Evolutionary conservation across 2,797 vertebrate genomes (phyloP).

Genomic region (Hyperoplus immaculatus): DNA sequence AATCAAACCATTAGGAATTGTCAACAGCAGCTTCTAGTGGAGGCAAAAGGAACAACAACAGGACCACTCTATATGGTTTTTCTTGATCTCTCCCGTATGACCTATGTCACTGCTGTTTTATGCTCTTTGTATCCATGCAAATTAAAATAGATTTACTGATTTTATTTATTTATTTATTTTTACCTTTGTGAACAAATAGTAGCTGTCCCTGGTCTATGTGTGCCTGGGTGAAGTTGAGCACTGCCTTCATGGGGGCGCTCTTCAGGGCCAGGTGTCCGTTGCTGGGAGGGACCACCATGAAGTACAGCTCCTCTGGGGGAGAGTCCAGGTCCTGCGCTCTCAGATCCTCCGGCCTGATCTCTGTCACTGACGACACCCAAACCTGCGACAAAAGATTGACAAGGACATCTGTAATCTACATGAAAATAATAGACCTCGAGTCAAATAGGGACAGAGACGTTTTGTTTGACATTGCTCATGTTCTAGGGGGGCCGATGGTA

Average conservation of each 20-base stretch:
- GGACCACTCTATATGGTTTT: no score
- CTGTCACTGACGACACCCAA: slow-evolving; percentile 91
- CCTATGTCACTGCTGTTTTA: neutral
- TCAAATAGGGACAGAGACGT: neutral
- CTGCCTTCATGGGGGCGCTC: slow-evolving; percentile 82
- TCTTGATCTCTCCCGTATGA: neutral
- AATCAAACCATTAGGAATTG: neutral
- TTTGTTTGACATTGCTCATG: slow-evolving; percentile 16
- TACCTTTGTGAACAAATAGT: slow-evolving; percentile 92
- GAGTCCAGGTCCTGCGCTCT: slow-evolving; percentile 88
- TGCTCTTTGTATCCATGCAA: neutral
- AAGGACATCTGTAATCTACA: neutral
- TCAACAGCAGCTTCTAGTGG: slow-evolving; percentile 55
- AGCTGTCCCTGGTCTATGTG: slow-evolving; percentile 89
- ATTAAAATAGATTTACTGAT: neutral
- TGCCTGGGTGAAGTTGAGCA: slow-evolving; percentile 93
- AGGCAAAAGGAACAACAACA: slow-evolving; percentile 26
- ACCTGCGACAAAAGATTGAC: slow-evolving; percentile 79
- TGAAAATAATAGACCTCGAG: neutral
- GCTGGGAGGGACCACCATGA: slow-evolving; percentile 89
- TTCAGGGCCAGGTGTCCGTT: slow-evolving; percentile 92
- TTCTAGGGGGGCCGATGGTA: neutral
- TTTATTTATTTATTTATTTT: slow-evolving; percentile 32
- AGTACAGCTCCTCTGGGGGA: slow-evolving; percentile 84
- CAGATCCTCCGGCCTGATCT: slow-evolving; percentile 87